A percentile compares a stretch with the other conserved stretches of the same genome.
Evolutionary conservation across 2,888 invertebrate genomes (phyloP).

Genomic region (Campaea margaritaria): DNA sequence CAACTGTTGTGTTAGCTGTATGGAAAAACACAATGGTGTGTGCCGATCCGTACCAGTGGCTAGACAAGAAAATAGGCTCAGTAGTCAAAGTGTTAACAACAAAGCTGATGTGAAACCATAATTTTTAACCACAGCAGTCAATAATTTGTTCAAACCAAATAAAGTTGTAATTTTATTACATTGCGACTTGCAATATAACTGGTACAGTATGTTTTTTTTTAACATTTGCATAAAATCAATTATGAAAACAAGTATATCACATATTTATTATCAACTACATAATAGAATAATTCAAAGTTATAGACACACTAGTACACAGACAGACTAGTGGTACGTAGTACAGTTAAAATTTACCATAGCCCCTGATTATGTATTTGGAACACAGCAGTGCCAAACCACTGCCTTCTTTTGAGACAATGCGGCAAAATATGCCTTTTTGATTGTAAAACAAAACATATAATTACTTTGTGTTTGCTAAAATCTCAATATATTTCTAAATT

Average conservation of each 20-base stretch:
- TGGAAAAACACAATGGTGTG: too few relatives aligned
- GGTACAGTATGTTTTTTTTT: conserved; percentile 26
- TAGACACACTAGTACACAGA: conserved; percentile 12
- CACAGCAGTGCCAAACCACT: conserved; percentile 4
- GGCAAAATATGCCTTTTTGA: background rate
- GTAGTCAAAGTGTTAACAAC: too few relatives aligned
- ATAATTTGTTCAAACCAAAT: conserved; percentile 24
- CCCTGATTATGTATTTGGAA: conserved; percentile 1
- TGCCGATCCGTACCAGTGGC: too few relatives aligned
- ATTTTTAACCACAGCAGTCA: conserved; percentile 42
- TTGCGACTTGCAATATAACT: conserved; percentile 15
- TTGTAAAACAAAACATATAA: background rate
- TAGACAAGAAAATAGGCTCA: too few relatives aligned
- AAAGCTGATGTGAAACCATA: conserved; percentile 8
- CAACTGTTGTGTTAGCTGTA: too few relatives aligned
- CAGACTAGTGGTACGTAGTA: conserved; percentile 21
- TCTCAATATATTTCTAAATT: background rate
- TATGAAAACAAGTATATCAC: conserved; percentile 53
- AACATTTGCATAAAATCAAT: conserved; percentile 35
- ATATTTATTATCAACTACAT: conserved; percentile 42
- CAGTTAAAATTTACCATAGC: conserved; percentile 17
- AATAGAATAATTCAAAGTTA: conserved; percentile 29
- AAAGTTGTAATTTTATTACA: background rate
- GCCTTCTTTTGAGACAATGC: background rate
- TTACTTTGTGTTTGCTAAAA: background rate